phyloP scores from a whole-genome alignment of 2,113 vertebrate species.

The Panthera tigris region DNA sequence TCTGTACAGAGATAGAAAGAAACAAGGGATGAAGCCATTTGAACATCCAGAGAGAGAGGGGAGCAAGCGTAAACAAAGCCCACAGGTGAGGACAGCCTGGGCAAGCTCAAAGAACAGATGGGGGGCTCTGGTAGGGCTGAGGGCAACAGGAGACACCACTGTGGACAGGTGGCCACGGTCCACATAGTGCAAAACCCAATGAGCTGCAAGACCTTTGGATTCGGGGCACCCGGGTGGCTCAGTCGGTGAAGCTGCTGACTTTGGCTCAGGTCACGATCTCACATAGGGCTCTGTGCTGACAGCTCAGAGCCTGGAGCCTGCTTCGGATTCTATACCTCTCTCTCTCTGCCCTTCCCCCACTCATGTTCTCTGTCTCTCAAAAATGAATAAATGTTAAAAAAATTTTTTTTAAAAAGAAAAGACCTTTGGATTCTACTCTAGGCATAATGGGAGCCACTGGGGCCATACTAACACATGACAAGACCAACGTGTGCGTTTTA shows the following conservation, averaged over 20 bases:
- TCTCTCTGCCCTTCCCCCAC: no score
- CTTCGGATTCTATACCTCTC: no score
- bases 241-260: no score
- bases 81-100: accelerated
- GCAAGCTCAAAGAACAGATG: neutral
- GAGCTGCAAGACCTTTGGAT: neutral
- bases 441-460: accelerated
- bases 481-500: accelerated
- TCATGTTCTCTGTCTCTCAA: no score
- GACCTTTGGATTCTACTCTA: neutral
- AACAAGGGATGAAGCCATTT: neutral
- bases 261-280: no score
- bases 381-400: no score
- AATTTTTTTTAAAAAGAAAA: no score
- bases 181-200: accelerated
- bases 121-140: neutral
- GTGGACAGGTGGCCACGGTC: neutral
- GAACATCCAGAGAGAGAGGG: neutral
- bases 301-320: no score
- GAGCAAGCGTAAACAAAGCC: neutral
- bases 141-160: accelerated
- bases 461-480: accelerated
- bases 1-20: neutral
- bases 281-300: no score
- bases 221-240: no score